phyloP scores from a whole-genome alignment of 2,888 invertebrate genomes.

The Parelbella ahira region DNA sequence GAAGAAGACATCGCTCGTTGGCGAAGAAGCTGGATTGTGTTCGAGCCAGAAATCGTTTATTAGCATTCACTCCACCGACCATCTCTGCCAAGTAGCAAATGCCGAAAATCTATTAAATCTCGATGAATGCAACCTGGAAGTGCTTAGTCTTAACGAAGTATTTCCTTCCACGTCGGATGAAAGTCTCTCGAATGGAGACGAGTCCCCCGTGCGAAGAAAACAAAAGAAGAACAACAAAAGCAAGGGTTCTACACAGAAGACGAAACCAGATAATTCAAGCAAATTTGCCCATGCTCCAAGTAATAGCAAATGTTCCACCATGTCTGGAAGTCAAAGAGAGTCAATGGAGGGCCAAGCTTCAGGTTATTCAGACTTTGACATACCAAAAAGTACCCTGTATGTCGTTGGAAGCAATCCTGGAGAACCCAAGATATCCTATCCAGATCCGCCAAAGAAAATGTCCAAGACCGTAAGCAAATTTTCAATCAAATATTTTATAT shows the following conservation, averaged over 20 bases:
- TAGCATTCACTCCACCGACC: slow-evolving; percentile 74
- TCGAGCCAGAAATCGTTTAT: slow-evolving; percentile 69
- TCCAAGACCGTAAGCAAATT: slow-evolving; percentile 71
- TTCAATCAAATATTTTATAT: too few species aligned
- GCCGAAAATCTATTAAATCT: slow-evolving; percentile 45
- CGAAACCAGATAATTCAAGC: slow-evolving; percentile 39
- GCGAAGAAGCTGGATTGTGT: slow-evolving; percentile 45
- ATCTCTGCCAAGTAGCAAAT: slow-evolving; percentile 61
- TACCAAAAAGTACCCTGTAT: slow-evolving; percentile 68
- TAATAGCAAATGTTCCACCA: slow-evolving; percentile 68
- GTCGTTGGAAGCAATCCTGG: slow-evolving; percentile 73
- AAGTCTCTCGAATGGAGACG: slow-evolving; percentile 67
- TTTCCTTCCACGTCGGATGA: slow-evolving; percentile 75
- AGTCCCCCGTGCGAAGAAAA: slow-evolving; percentile 48
- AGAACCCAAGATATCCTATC: slow-evolving; percentile 71
- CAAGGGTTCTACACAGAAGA: slow-evolving; percentile 41
- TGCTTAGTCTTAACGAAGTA: slow-evolving; percentile 67
- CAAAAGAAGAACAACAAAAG: slow-evolving; percentile 37
- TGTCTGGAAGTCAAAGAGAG: slow-evolving; percentile 52
- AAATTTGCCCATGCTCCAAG: slow-evolving; percentile 59
- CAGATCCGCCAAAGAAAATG: slow-evolving; percentile 68
- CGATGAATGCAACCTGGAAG: slow-evolving; percentile 70
- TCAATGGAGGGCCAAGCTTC: slow-evolving; percentile 49
- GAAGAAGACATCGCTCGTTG: slow-evolving; percentile 54
- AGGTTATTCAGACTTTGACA: slow-evolving; percentile 64